Base-by-base conservation (phyloP, 2,113 vertebrate genomes). In the Artemisiospiza belli region DNA sequence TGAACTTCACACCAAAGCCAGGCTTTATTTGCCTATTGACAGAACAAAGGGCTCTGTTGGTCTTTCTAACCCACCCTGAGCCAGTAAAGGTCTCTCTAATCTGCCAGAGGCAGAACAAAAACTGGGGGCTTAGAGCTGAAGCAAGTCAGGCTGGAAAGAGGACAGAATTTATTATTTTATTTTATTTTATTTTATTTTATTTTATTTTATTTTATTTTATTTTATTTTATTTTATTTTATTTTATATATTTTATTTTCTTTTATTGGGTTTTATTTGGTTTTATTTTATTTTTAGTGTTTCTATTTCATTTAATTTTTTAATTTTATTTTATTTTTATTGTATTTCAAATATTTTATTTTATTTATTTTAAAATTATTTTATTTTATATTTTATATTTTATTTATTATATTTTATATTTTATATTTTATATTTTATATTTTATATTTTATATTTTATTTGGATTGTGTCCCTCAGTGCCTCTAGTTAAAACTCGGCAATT, bases 1-100 rank as follows among this genome's bases (percentile, higher is more conserved):
- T 95, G 92, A 95, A 89, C 74, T 94, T 96, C 87, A 87, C 82
- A 84, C 19, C 67, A 75, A 95, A 96, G 89, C 86, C 69, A 31
- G 77, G 27, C 47, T 97, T 94, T 91, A 54, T 85, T 55, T 92
- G 80, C 70, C 83, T 95, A 21, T 94, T 96, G 94, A 92, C 77
- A 91, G 47, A 92, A 39, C 0, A 5, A 69, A 75, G 52, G 35
- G 39, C 11, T 94, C 84, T 96, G 91, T 88, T 91, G 86, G 83
- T 88, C 62, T 92, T 93, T 78, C 64, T 89, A 91, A 90, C 83
- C 52, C 77, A 70, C 19, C 68, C 87, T 27, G 83, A 83, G 66
- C 67, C 57, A 57, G 74, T 18, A 96, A 94, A 97, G 86, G 91
- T 90, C 94, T 95, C 83, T 86, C 30, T 82, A 89, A 94, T 93